phyloP scores from a whole-genome alignment of 2,888 invertebrate species.

The Drosophila monieri region DNA sequence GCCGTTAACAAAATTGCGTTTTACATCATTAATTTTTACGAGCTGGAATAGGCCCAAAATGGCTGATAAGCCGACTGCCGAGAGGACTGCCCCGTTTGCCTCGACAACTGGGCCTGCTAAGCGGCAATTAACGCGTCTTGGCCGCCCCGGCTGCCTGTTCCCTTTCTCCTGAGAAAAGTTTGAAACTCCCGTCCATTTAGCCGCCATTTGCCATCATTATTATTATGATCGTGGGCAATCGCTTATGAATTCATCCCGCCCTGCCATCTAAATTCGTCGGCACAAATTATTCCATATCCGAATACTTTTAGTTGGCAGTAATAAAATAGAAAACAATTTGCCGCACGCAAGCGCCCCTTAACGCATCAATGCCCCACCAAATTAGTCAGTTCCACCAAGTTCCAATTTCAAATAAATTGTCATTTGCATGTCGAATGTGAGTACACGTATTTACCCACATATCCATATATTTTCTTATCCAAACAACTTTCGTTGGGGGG shows the following conservation, averaged over 20 bases:
- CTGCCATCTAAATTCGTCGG: conserved; percentile 21
- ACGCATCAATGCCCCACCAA: conserved; percentile 70
- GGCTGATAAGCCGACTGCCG: conserved; percentile 63
- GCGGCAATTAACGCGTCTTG: conserved; percentile 68
- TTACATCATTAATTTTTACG: conserved; percentile 79
- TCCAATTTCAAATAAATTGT: conserved; percentile 44
- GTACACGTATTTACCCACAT: not conserved
- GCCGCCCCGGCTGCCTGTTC: conserved; percentile 32
- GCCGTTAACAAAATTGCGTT: conserved; percentile 78
- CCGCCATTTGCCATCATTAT: conserved; percentile 37
- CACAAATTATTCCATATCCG: conserved; percentile 26
- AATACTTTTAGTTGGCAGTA: conserved; percentile 46
- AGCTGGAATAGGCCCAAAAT: conserved; percentile 73
- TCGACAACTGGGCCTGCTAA: conserved; percentile 49
- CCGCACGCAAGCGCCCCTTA: conserved; percentile 60
- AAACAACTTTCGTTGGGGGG: conserved; percentile 10
- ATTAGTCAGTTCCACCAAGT: conserved; percentile 57
- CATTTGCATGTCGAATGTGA: conserved; percentile 48
- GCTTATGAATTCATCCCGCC: conserved; percentile 32
- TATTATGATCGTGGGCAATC: conserved; percentile 36
- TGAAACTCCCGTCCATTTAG: conserved; percentile 42
- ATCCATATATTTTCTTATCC: not conserved
- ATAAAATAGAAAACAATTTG: conserved; percentile 72
- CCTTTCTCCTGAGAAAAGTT: conserved; percentile 19
- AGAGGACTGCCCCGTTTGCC: conserved; percentile 16